Base-by-base conservation (phyloP, 2,797 vertebrate species). In the Hypotaenidia philippensis region DNA sequence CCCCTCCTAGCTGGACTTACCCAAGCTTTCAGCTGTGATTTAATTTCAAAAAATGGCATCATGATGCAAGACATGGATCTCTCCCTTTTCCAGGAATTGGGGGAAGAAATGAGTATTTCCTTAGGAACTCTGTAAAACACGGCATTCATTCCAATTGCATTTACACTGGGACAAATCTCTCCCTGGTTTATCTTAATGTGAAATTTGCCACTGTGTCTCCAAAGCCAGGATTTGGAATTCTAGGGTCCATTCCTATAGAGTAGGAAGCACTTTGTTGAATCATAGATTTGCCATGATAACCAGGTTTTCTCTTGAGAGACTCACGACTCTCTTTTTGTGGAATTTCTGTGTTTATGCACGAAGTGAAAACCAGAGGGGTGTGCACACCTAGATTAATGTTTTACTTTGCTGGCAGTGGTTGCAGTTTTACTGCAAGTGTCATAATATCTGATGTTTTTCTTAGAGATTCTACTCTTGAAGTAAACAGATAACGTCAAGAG, bases 401-500 rank as follows among this genome's bases (percentile, higher is more conserved):
- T 91, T 77, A n/a, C 68, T 95, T 94, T 68, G 5, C 83, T 96
- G 89, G 65, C 82, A 72, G 47, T 91, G 52, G 80, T 91, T 94
- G 59, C 87, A 72, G 34, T 92, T 89, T 94, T 94, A 77, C 88
- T 79, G 81, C 34, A 93, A 82, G 74, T 95, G 83, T 95, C 95
- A 95, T 78, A 95, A 77, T 79, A 89, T 16, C 83, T 79, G 77
- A 40, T 92, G 74, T 90, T 96, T 91, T 93, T 82, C 92, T 56
- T 76, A 87, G 91, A 49, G 80, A 74, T 82, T 75, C 29, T 65
- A 49, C 88, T 95, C 85, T 88, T 93, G 88, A 93, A 89, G 78
- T 92, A 93, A 95, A 82, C 65, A 94, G 69, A 88, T 95, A 90
- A 88, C 86, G 85, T 91, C 80, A 89, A 53, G 63, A 87, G 94